These are phyloP conservation scores for Syrista parreyssii DNA, from an alignment of 2,888 invertebrate genomes.

Conservation along the genomic window DNA sequence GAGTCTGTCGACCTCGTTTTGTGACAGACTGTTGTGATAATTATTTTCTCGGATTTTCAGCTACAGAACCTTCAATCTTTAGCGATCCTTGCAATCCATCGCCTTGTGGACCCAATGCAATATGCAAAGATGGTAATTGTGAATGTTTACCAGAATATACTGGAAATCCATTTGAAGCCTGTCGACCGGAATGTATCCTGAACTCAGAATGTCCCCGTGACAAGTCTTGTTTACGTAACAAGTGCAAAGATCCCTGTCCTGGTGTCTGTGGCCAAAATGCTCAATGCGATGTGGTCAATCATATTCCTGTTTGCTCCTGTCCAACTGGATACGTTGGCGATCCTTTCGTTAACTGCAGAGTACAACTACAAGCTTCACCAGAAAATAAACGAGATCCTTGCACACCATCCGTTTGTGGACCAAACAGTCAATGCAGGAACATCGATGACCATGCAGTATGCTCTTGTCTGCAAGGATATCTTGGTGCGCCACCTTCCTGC, in stretches of 20 bases:
- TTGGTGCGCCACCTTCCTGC: constrained; percentile 67
- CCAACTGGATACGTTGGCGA: constrained; percentile 63
- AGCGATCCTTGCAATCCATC: constrained; percentile 74
- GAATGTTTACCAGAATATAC: constrained; percentile 75
- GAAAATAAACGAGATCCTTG: constrained; percentile 56
- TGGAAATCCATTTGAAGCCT: constrained; percentile 80
- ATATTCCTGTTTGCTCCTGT: constrained; percentile 73
- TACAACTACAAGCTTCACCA: constrained; percentile 40
- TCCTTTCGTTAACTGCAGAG: constrained; percentile 64
- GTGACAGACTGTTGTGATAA: not conserved
- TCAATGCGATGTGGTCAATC: constrained; percentile 82
- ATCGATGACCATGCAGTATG: constrained; percentile 65
- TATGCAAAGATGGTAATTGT: constrained; percentile 79
- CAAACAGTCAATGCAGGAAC: constrained; percentile 64
- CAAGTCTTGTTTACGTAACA: constrained; percentile 81
- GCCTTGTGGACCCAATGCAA: constrained; percentile 82
- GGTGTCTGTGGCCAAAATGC: constrained; percentile 83
- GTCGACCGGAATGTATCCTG: constrained; percentile 84
- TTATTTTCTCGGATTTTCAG: constrained; percentile 14
- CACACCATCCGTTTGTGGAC: constrained; percentile 64
- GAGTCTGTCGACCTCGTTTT: not conserved
- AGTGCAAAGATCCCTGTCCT: constrained; percentile 88
- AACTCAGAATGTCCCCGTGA: constrained; percentile 83
- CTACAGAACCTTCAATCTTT: constrained; percentile 45
- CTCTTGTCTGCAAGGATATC: constrained; percentile 65